Evolutionary conservation across 2,797 vertebrate genomes (phyloP).

Genomic region (Myioborus melanocephalus): DNA sequence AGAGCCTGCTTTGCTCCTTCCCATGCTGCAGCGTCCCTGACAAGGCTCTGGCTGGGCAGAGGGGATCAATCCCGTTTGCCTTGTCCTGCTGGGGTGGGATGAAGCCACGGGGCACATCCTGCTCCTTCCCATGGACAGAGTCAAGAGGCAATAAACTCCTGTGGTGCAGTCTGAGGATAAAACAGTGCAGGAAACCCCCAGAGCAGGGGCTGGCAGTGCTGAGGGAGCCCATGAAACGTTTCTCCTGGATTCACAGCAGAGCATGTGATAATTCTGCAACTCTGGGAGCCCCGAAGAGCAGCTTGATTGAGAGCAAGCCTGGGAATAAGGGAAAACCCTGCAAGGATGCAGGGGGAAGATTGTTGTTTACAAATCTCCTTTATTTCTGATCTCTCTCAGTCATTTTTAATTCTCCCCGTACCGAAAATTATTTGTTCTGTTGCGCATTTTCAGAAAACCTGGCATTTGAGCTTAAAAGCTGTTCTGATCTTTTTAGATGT

Average conservation of each 20-base stretch:
- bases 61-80: background rate
- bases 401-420: background rate
- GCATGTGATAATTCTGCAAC: background rate
- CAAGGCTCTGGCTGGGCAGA: background rate
- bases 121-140: background rate
- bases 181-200: background rate
- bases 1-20: background rate
- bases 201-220: background rate
- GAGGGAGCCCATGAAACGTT: background rate
- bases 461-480: constrained; percentile 11
- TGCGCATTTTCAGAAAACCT: background rate
- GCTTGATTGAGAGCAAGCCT: background rate
- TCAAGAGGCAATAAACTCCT: background rate
- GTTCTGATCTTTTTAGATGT: constrained; percentile 5
- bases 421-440: background rate
- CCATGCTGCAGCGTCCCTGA: accelerated
- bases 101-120: background rate
- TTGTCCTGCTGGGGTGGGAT: background rate
- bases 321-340: background rate
- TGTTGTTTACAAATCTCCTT: background rate
- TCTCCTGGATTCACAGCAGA: background rate
- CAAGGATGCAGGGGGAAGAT: background rate
- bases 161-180: background rate
- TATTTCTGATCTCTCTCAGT: background rate
- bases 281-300: background rate